phyloP scores from a whole-genome alignment of 64 coral and sea anemone genomes.

The Pocillopora verrucosa region DNA sequence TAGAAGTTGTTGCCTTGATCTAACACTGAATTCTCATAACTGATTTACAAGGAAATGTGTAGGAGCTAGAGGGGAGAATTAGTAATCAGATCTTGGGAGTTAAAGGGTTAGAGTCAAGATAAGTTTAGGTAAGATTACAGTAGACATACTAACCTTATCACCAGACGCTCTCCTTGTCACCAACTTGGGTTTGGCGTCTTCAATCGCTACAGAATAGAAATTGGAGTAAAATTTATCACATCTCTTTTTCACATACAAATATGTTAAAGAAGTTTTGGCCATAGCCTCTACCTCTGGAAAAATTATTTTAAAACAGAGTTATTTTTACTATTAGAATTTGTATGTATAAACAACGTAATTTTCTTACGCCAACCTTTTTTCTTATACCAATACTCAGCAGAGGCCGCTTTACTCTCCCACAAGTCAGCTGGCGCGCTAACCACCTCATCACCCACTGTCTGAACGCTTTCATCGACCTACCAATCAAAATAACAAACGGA shows the following conservation, averaged over 20 bases:
- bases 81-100: too few relatives aligned
- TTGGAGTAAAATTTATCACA: not conserved
- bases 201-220: conserved; percentile 26
- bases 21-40: too few relatives aligned
- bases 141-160: conserved; percentile 38
- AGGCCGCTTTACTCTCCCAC: conserved; percentile 67
- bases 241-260: not conserved
- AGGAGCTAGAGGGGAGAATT: too few relatives aligned
- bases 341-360: not conserved
- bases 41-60: too few relatives aligned
- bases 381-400: conserved; percentile 72
- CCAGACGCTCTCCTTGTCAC: conserved; percentile 53
- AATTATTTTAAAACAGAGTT: too few relatives aligned
- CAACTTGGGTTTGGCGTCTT: conserved; percentile 48
- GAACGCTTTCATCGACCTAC: conserved; percentile 60
- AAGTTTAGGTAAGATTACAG: too few relatives aligned
- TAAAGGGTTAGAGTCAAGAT: too few relatives aligned
- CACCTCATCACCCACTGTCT: conserved; percentile 58
- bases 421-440: conserved; percentile 59
- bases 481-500: not conserved
- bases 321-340: too few relatives aligned
- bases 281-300: too few relatives aligned
- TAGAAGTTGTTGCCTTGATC: too few relatives aligned
- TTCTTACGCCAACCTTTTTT: conserved; percentile 57
- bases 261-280: too few relatives aligned